Percentiles rank a stretch among this genome's conserved stretches.
Evolutionary conservation across 1,140 invertebrate genomes (phyloP).

Genomic region (Bombus huntii): DNA sequence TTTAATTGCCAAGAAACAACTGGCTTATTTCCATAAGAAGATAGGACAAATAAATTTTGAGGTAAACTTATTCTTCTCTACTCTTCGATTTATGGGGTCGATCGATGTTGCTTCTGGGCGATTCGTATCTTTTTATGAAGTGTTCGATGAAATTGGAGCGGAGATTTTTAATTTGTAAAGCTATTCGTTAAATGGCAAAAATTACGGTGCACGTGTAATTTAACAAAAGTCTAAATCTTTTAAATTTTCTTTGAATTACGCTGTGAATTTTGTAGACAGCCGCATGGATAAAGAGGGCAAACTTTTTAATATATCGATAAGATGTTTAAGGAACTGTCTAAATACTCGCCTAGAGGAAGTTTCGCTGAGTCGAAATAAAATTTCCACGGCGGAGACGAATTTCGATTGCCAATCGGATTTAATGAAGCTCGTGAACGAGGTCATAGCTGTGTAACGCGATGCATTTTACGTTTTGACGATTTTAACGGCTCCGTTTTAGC

Average conservation of each 20-base stretch:
- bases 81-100: neutral
- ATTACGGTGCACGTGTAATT: too few relatives aligned
- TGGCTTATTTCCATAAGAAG: too few relatives aligned
- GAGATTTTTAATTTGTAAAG: too few relatives aligned
- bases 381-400: neutral
- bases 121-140: too few relatives aligned
- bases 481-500: neutral
- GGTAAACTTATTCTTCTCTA: too few relatives aligned
- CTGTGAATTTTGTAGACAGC: neutral
- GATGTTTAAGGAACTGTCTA: neutral
- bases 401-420: conserved; percentile 21
- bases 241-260: neutral
- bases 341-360: neutral
- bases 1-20: too few relatives aligned
- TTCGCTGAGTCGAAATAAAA: neutral
- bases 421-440: conserved; percentile 8
- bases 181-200: too few relatives aligned
- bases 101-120: neutral
- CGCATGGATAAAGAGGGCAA: neutral
- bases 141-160: too few relatives aligned
- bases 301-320: neutral
- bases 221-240: too few relatives aligned
- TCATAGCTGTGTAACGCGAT: conserved; percentile 1
- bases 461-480: conserved; percentile 3
- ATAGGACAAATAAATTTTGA: too few relatives aligned